phyloP scores from a whole-genome alignment of 2,113 vertebrate species.

The Notechis scutatus region DNA sequence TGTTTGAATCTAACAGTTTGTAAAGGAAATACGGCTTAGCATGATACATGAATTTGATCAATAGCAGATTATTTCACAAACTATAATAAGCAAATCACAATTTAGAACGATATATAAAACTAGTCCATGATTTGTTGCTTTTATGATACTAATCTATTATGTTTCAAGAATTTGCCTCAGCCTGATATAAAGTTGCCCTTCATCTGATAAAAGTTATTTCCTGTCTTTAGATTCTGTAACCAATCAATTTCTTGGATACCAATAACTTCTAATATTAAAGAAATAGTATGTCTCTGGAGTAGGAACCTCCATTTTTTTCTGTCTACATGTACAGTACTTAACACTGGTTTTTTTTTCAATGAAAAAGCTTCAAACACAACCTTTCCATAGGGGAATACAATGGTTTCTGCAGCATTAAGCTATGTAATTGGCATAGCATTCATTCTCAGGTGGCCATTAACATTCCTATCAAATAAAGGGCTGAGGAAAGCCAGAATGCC shows the following conservation, averaged over 20 bases:
- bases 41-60: neutral
- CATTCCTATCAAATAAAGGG: neutral
- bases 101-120: neutral
- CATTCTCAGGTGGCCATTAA: neutral
- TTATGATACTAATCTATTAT: neutral
- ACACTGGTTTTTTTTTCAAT: neutral
- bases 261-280: neutral
- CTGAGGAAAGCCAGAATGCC: neutral
- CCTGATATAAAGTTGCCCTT: neutral
- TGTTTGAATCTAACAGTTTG: neutral
- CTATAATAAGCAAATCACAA: neutral
- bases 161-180: neutral
- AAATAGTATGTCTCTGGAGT: neutral
- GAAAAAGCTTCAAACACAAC: neutral
- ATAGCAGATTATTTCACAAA: neutral
- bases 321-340: neutral
- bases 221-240: neutral
- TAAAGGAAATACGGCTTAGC: neutral
- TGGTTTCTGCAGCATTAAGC: neutral
- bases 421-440: neutral
- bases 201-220: neutral
- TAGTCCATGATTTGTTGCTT: neutral
- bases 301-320: neutral
- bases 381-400: neutral
- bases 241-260: neutral